Conservation (phyloP, 1,140 invertebrate species). For the Drosophila repletoides region DNA sequence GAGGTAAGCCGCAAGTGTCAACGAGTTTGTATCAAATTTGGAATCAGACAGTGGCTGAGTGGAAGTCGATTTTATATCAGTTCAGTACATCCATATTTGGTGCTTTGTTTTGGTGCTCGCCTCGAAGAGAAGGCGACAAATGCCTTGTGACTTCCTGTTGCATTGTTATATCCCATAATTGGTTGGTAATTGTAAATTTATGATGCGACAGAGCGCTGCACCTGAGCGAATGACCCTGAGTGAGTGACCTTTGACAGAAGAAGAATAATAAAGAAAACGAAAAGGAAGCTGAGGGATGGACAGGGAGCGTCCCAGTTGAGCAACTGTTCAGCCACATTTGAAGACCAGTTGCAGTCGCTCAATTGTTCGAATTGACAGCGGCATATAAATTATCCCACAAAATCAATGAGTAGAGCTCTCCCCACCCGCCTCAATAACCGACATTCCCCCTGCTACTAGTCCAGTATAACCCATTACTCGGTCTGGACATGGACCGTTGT, state of each 20-base stretch:
- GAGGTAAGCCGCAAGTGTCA: background rate
- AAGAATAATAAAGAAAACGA: too few relatives aligned
- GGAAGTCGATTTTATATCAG: background rate
- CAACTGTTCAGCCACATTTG: constrained; percentile 36
- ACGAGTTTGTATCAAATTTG: background rate
- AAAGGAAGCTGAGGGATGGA: too few relatives aligned
- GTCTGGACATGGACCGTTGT: constrained; percentile 14
- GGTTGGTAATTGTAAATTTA: constrained; percentile 73
- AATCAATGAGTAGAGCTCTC: constrained; percentile 65
- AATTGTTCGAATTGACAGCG: constrained; percentile 67
- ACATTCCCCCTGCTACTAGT: background rate
- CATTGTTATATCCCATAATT: constrained; percentile 52
- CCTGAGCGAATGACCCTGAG: constrained; percentile 47
- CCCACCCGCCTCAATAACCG: background rate
- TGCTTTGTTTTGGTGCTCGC: too few relatives aligned
- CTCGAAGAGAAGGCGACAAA: background rate
- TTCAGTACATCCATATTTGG: too few relatives aligned
- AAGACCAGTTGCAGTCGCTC: constrained; percentile 75
- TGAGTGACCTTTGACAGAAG: constrained; percentile 61
- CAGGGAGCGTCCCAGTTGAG: background rate
- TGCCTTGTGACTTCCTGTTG: constrained; percentile 18
- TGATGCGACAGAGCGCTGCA: constrained; percentile 38
- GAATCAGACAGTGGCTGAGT: constrained; percentile 13
- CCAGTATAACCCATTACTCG: background rate
- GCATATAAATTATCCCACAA: constrained; percentile 63